Evolutionary conservation across 2,888 invertebrate species (phyloP), one percentile per base, ranked within the genome.

Genomic region (Epirrhoe tristata): DNA sequence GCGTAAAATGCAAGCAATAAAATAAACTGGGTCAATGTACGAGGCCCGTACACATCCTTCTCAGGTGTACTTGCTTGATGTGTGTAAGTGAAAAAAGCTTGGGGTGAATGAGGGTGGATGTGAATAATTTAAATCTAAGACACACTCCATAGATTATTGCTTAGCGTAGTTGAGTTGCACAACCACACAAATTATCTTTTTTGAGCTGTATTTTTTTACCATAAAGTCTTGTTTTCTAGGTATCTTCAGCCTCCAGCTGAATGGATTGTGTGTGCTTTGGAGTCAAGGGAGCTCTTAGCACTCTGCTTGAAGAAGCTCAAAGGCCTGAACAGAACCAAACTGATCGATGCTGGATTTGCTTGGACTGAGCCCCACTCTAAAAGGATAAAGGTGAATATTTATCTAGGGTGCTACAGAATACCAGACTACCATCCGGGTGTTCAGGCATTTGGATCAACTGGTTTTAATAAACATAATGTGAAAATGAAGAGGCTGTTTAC

Each of bases 321-420:
- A 87, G 98, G 98, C 0, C 91, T 99, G 6, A 97, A 95, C 80
- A 95, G 97, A 83, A 97, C 99, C 0, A 97, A 98, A 81, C 93
- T 99, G 14, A 94, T 99, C 62, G 99, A 99, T 94, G 99, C 99
- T 50, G 96, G 97, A 0, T 99, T 99, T 93, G 95, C 99, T 4
- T 99, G 99, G 99, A 99, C 99, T 8, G 99, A 99, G 85, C 98
- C 99, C 46, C 99, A 99, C 94, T 99, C 99, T 0, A 99, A 98
- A 89, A 95, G 99, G 74, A 96, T 99, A 60, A 99, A 99, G 94
- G 97, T 98, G 70, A 51, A 24, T 43, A 43, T 12, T 12, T 43
- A 12, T 10, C 7, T 12, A 10, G 39, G 12, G 36, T 24, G 36
- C 12, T 12, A 12, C 12, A 12, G 12, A 12, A 12, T 1, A 34